These are phyloP conservation scores for Euura lappo DNA, from an alignment of 1,140 invertebrate genomes.

Conservation along the genomic window DNA sequence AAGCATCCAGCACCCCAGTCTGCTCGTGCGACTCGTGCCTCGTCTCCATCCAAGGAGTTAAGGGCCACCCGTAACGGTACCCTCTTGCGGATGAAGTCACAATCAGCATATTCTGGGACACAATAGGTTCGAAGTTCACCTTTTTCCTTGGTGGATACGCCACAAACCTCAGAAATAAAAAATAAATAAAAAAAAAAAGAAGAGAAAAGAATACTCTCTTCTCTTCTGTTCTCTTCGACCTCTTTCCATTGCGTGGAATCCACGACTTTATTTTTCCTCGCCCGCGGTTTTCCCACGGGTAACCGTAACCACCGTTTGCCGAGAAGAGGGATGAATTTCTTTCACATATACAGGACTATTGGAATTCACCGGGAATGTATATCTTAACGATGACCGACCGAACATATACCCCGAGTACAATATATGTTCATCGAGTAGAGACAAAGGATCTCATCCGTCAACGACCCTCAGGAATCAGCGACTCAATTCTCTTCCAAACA, in stretches of 20 bases:
- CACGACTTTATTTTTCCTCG: not conserved
- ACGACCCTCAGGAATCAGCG: not conserved
- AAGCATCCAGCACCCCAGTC: too few relatives aligned
- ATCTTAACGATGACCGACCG: not conserved
- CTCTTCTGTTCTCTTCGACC: not conserved
- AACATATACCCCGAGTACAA: not conserved
- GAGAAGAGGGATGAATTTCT: not conserved
- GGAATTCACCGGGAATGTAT: not conserved
- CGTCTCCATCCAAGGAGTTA: not conserved
- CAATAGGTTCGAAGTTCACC: constrained; percentile 3
- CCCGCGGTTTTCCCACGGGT: not conserved
- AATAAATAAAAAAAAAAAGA: too few relatives aligned
- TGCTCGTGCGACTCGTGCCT: not conserved
- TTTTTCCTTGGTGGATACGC: not conserved
- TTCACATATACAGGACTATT: not conserved
- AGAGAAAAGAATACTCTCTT: not conserved
- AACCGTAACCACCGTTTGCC: not conserved
- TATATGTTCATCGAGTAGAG: too few relatives aligned
- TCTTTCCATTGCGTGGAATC: not conserved
- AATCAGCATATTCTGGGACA: constrained; percentile 2
- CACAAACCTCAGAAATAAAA: constrained; percentile 7
- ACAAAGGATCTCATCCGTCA: not conserved
- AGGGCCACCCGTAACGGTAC: not conserved
- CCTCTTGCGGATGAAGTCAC: constrained; percentile 2
- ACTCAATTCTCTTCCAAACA: not conserved